Evolutionary conservation across 2,113 vertebrate species (phyloP), one percentile per base, ranked within the genome.

Genomic region (Gasterosteus aculeatus): DNA sequence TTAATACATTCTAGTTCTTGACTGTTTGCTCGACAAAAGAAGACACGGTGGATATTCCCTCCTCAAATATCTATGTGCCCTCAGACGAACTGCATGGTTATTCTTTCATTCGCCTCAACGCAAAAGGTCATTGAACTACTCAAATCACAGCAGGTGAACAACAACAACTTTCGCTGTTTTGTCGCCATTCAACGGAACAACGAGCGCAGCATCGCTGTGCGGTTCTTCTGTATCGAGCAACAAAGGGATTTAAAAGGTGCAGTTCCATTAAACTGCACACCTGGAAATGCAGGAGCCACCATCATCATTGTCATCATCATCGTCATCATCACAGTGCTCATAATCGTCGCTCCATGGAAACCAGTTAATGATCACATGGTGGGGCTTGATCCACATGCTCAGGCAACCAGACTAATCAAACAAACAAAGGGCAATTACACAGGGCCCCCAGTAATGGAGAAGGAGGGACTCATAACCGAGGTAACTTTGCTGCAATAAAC

Each of bases 371-470:
- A 90, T 82, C 85, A 81, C 63, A 58, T 53, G 72, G 73, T 51
- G 71, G 81, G 72, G 61, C 72, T 57, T 73, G 69, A 62, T 82
- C 69, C 76, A 77, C 88, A 67, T 62, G 85, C 47, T 60, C 81
- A 76, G 82, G 80, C 83, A 19, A 63, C 81, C 44, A 14, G 57
- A 73, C 78, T 89, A 84, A 91, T 92, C 89, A 90, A 87, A 83
- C 86, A 81, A 87, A 80, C 81, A 80, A 79, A 78, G 47, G 63
- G 79, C 80, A 89, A 83, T 91, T 90, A 88, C 62, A 78, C 2
- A 22, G 49, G 16, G 73, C 72, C 84, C 74, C 68, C 61, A 58
- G 81, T 15, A n/a, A 8, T 71, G 70, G 71, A 83, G 74, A 49
- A 59, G 73, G 81, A 63, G 72, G 19, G 29, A 80, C 83, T 47